phyloP scores from a whole-genome alignment of 2,797 vertebrate genomes.

The Pterois miles region DNA sequence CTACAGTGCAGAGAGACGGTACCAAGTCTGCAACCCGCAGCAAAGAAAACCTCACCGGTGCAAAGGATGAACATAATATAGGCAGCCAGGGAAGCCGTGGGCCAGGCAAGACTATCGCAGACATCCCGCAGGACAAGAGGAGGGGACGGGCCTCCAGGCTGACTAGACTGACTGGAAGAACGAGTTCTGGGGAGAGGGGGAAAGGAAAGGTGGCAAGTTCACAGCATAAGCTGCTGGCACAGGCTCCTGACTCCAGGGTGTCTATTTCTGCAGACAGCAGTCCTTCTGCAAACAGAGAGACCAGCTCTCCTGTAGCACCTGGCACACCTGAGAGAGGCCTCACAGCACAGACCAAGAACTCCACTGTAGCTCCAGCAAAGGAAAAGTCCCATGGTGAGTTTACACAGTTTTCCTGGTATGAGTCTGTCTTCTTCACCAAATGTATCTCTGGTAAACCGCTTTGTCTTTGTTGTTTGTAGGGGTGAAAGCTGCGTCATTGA shows the following conservation, averaged over 20 bases:
- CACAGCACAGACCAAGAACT: conserved; percentile 28
- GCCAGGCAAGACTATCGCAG: conserved; percentile 57
- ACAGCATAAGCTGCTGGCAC: conserved; percentile 67
- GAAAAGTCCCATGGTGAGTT: conserved; percentile 71
- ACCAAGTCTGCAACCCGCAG: conserved; percentile 46
- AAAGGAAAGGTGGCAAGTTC: conserved; percentile 58
- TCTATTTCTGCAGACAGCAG: conserved; percentile 52
- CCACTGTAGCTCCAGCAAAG: conserved; percentile 40
- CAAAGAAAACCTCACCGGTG: conserved; percentile 57
- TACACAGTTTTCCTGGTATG: neutral
- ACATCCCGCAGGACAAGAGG: conserved; percentile 78
- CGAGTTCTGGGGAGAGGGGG: conserved; percentile 75
- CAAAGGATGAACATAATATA: conserved; percentile 62
- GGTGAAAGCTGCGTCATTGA: conserved; percentile 44
- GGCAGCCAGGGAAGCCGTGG: conserved; percentile 52
- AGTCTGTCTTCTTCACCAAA: neutral
- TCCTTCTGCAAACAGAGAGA: conserved; percentile 42
- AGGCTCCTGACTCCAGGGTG: conserved; percentile 45
- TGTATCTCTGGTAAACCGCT: neutral
- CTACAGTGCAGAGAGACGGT: conserved; percentile 55
- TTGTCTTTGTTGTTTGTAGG: conserved; percentile 48
- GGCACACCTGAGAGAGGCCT: conserved; percentile 41
- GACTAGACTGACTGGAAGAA: conserved; percentile 76
- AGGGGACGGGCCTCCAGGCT: conserved; percentile 76
- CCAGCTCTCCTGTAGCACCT: conserved; percentile 23